Conservation (phyloP, 2,888 invertebrate species). For the Hypsopygia costalis region DNA sequence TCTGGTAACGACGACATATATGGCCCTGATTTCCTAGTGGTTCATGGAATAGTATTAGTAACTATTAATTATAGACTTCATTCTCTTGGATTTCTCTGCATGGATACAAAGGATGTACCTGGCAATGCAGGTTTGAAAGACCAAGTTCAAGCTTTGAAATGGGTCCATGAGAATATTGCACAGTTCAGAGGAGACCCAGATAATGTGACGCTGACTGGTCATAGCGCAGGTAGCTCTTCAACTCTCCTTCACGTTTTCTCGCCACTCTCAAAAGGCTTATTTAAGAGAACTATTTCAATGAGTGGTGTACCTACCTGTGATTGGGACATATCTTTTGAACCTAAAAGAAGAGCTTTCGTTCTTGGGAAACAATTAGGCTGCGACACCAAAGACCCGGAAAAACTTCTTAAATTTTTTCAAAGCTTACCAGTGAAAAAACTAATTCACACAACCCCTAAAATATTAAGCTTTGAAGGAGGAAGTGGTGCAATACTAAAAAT, state of each 20-base stretch:
- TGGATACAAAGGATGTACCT: conserved; percentile 72
- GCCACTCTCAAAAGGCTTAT: conserved; percentile 47
- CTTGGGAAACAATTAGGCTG: conserved; percentile 42
- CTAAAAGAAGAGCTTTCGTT: conserved; percentile 34
- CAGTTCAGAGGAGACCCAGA: conserved; percentile 41
- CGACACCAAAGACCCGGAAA: conserved; percentile 35
- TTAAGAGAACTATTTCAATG: conserved; percentile 43
- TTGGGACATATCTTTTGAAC: conserved; percentile 36
- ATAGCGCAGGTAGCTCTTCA: conserved; percentile 46
- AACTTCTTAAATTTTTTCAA: conserved; percentile 43
- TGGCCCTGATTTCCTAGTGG: conserved; percentile 77
- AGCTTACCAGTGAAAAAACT: conserved; percentile 36
- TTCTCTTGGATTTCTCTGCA: conserved; percentile 76
- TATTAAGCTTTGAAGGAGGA: conserved; percentile 34
- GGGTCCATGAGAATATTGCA: conserved; percentile 40
- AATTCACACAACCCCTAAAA: conserved; percentile 25
- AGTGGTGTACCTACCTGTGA: conserved; percentile 45
- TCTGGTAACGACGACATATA: conserved; percentile 62
- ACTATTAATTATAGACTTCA: conserved; percentile 79
- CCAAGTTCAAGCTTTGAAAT: conserved; percentile 41
- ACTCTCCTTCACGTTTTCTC: conserved; percentile 37
- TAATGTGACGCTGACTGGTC: conserved; percentile 44
- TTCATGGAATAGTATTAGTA: conserved; percentile 73
- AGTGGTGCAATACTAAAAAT: conserved; percentile 30
- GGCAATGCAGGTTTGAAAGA: conserved; percentile 81